phyloP scores from a whole-genome alignment of 1,140 invertebrate genomes.

The Spodoptera litura region DNA sequence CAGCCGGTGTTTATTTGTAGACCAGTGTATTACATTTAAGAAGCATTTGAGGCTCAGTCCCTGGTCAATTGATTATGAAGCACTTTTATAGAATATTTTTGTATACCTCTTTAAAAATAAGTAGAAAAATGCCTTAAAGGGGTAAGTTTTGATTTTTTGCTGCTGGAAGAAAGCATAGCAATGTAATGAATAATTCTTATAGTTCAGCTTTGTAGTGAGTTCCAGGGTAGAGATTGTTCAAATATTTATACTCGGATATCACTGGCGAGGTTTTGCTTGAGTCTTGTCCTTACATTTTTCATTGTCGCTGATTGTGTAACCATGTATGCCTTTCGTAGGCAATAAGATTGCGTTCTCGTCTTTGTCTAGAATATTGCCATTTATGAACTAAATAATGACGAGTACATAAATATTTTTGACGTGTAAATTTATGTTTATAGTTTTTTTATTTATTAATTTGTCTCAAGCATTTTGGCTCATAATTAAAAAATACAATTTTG shows the following conservation, averaged over 20 bases:
- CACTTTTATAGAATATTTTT: no score
- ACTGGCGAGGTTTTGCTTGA: slow-evolving; percentile 42
- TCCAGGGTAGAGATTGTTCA: slow-evolving; percentile 43
- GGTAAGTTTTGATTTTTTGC: slow-evolving; percentile 7
- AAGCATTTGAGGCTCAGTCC: no score
- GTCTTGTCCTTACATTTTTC: slow-evolving; percentile 39
- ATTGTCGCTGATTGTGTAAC: slow-evolving; percentile 25
- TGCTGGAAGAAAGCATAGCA: slow-evolving; percentile 2
- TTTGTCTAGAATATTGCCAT: neutral
- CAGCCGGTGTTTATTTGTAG: no score
- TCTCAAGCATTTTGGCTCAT: no score
- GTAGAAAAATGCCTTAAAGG: neutral
- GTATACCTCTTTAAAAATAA: neutral
- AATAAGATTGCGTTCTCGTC: neutral
- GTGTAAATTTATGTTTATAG: no score
- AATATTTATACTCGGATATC: slow-evolving; percentile 45
- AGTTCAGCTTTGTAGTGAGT: slow-evolving; percentile 25
- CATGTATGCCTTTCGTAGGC: neutral
- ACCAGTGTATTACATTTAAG: no score
- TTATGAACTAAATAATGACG: no score
- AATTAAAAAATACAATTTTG: no score
- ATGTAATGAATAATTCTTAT: slow-evolving; percentile 48
- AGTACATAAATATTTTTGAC: no score
- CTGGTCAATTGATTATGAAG: no score
- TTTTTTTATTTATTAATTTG: no score